Evolutionary conservation across 2,888 invertebrate species (phyloP).

Genomic region (Epicampocera succincta): DNA sequence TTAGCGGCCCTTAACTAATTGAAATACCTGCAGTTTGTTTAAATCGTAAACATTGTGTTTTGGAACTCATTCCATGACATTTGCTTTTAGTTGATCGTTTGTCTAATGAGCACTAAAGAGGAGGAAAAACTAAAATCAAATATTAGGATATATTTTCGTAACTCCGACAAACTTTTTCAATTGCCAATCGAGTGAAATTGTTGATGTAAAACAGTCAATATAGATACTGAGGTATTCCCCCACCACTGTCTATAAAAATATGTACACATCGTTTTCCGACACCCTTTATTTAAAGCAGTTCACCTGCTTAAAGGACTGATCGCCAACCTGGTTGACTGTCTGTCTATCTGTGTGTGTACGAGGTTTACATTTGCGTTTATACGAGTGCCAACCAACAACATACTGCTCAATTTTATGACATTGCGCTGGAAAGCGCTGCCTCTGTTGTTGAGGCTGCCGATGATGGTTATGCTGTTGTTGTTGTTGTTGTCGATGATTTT

Average conservation of each 20-base stretch:
- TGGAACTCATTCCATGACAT: too few species aligned
- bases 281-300: conserved; percentile 59
- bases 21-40: too few species aligned
- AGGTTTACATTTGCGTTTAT: conserved; percentile 31
- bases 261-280: background rate
- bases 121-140: too few species aligned
- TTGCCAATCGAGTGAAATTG: too few species aligned
- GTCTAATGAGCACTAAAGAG: too few species aligned
- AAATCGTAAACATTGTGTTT: too few species aligned
- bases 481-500: conserved; percentile 16
- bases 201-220: too few species aligned
- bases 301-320: conserved; percentile 64
- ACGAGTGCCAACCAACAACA: background rate
- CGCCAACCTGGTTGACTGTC: conserved; percentile 39
- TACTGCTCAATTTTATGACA: conserved; percentile 67
- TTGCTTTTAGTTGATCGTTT: too few species aligned
- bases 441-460: conserved; percentile 46
- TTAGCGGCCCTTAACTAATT: too few species aligned
- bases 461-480: conserved; percentile 18
- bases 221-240: too few species aligned
- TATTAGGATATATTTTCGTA: too few species aligned
- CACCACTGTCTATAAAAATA: background rate
- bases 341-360: conserved; percentile 17
- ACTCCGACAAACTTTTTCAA: too few species aligned
- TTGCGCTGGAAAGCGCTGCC: conserved; percentile 47